Conservation (phyloP, 2,113 vertebrate genomes). For the Lamprotornis superbus region DNA sequence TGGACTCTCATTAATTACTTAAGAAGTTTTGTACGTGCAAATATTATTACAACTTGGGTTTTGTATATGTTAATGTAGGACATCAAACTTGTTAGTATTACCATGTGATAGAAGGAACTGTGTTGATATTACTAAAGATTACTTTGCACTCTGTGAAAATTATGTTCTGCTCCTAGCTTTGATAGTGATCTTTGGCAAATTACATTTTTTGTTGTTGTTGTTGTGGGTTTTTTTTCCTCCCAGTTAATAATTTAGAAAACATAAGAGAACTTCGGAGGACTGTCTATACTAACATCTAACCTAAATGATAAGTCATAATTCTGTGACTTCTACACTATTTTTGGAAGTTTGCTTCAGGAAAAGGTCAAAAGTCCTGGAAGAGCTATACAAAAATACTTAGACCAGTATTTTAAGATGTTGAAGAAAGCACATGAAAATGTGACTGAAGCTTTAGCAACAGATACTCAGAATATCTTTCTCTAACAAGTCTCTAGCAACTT, state of each 20-base stretch:
- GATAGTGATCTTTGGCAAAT: neutral
- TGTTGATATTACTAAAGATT: neutral
- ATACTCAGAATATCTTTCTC: neutral
- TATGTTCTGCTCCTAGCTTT: neutral
- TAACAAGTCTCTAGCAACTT: neutral
- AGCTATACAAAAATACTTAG: neutral
- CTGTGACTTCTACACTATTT: neutral
- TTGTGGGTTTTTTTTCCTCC: fast-evolving
- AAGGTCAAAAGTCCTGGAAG: neutral
- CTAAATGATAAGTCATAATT: neutral
- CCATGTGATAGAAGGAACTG: neutral
- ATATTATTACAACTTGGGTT: neutral
- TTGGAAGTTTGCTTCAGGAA: neutral
- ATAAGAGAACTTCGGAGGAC: neutral
- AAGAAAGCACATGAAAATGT: neutral
- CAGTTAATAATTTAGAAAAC: neutral
- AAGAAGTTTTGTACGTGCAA: neutral
- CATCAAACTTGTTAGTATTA: neutral
- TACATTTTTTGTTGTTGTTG: neutral
- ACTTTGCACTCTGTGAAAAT: neutral
- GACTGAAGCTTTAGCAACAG: neutral
- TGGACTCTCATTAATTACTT: neutral
- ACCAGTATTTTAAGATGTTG: neutral
- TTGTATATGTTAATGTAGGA: neutral
- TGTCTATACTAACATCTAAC: neutral